Conservation (phyloP, 37 sponge, comb jelly and placozoan species). For the Dysidea cf. avara region DNA sequence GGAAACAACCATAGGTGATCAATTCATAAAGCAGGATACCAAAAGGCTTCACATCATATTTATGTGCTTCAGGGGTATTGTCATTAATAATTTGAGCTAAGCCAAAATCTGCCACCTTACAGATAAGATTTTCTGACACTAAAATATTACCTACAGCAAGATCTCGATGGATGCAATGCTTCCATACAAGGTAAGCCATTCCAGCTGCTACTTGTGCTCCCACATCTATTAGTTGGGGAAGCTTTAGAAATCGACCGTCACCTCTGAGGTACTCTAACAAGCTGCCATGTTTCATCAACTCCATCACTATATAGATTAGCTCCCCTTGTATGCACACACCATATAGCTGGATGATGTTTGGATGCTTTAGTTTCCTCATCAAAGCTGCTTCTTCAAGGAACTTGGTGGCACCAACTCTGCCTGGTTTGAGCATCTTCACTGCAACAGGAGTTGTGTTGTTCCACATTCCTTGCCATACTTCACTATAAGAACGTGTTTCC, state of each 20-base stretch:
- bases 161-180: too few species aligned
- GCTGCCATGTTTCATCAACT: too few species aligned
- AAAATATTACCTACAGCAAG: too few species aligned
- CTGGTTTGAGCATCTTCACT: conserved; percentile 94
- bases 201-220: conserved; percentile 89
- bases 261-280: too few species aligned
- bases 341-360: conserved; percentile 95
- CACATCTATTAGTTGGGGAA: too few species aligned
- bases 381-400: conserved; percentile 94
- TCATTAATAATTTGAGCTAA: conserved; percentile 92
- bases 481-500: conserved; percentile 91
- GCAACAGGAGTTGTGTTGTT: conserved; percentile 92
- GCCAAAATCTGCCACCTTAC: conserved; percentile 99
- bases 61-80: conserved; percentile 91
- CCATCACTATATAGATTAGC: too few species aligned
- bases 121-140: too few species aligned
- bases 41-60: conserved; percentile 97
- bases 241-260: too few species aligned
- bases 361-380: conserved; percentile 97
- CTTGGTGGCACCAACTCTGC: conserved; percentile 88
- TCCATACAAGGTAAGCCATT: conserved; percentile 93
- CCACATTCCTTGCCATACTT: conserved; percentile 96
- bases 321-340: conserved; percentile 95
- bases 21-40: conserved; percentile 89
- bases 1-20: conserved; percentile 90